Base-by-base conservation (phyloP, 1,140 invertebrate genomes). In the Heliconius congener region DNA sequence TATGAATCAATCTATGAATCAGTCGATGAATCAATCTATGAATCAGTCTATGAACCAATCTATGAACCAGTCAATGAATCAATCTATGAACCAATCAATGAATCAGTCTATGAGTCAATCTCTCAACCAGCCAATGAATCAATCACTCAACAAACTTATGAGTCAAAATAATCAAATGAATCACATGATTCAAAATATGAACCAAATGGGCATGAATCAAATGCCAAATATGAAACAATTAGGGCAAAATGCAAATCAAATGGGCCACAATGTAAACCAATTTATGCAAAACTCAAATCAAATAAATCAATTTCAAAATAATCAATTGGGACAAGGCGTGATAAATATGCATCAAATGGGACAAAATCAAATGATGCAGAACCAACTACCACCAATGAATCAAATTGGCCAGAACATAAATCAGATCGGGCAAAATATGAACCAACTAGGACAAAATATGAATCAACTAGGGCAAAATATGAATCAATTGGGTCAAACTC, bases 241-340 rank as follows among this genome's bases (percentile, higher is more conserved):
- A 82, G 76, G 80, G 8, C 88, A 84, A 78, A 87, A 83, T 60
- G 73, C 86, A 74, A 86, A 84, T 66, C 85, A 86, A 82, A 82
- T 87, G 77, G 76, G 82, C n/a, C 85, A 85, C 39, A 86, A 79
- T 42, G 73, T 86, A 0, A 87, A 85, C 60, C 87, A 87, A 70
- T 89, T 87, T 74, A 88, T 87, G 86, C 91, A 93, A 76, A 87
- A 87, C 60, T 76, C 84, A 9, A 90, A 90, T 50, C 90, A 89
- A 76, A 87, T 90, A 80, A 83, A 80, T 52, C 85, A 86, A 72
- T 89, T 90, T 86, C 90, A 90, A 79, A 90, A 88, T 77, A 90
- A 87, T 42, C 89, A 90, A 77, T 82, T 89, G 78, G 85, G 82
- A 75, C 90, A 88, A 37, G 80, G 57, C 13, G 85, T 87, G 78